Evolutionary conservation across 2,113 vertebrate species (phyloP).

Genomic region (Stomatorhinus ivindoensis): DNA sequence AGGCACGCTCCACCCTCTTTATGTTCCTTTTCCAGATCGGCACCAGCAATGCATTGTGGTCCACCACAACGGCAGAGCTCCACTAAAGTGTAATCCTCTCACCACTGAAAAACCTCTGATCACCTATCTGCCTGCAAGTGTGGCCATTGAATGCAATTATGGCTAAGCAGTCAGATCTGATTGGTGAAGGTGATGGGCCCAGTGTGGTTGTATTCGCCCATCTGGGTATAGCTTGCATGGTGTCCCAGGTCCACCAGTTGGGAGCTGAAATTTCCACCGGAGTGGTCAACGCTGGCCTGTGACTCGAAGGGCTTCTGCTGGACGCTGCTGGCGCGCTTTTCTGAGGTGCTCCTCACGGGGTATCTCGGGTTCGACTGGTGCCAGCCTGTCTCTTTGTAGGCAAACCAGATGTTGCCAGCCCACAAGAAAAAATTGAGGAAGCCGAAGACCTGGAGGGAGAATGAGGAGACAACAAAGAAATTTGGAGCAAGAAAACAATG

Average conservation of each 20-base stretch:
- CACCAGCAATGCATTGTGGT: not conserved
- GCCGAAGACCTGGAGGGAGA: constrained; percentile 77
- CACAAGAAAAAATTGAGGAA: constrained; percentile 93
- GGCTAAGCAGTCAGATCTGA: constrained; percentile 63
- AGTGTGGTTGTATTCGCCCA: constrained; percentile 56
- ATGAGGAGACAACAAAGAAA: not conserved
- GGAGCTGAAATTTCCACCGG: constrained; percentile 44
- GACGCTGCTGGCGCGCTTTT: constrained; percentile 76
- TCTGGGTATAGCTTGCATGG: constrained; percentile 55
- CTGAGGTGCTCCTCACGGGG: constrained; percentile 67
- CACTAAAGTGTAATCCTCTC: not conserved
- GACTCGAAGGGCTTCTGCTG: constrained; percentile 64
- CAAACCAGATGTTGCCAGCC: constrained; percentile 99
- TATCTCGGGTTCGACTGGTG: constrained; percentile 82
- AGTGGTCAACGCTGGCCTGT: constrained; percentile 71
- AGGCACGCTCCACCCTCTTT: not conserved
- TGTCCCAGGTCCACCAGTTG: constrained; percentile 64
- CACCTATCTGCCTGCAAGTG: constrained; percentile 23
- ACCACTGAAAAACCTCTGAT: not conserved
- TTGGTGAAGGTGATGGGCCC: constrained; percentile 79
- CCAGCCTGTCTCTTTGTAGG: constrained; percentile 97
- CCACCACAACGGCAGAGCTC: not conserved
- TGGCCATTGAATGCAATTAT: constrained; percentile 37
- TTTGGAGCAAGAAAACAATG: not conserved
- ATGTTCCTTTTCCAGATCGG: constrained; percentile 33